phyloP scores from a whole-genome alignment of 2,797 vertebrate genomes.

The Sebastes matsubarae region DNA sequence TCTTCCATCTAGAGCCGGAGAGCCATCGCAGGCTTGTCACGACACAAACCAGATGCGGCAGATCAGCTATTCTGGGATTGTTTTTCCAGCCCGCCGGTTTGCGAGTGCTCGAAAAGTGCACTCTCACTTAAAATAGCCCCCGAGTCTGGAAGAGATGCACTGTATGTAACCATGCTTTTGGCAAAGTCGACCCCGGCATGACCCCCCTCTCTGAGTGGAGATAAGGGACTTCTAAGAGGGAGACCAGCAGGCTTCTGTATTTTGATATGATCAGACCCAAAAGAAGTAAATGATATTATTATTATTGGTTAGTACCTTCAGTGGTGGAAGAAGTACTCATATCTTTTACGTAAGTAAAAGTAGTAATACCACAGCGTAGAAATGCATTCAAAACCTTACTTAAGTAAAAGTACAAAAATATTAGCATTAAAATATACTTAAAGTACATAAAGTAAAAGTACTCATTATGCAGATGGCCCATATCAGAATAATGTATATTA shows the following conservation, averaged over 20 bases:
- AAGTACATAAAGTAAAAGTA: too few species aligned
- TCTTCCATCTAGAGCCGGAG: constrained; percentile 48
- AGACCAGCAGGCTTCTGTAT: constrained; percentile 1
- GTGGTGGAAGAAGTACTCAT: too few species aligned
- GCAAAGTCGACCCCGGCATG: constrained; percentile 26
- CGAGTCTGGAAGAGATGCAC: constrained; percentile 36
- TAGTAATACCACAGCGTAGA: too few species aligned
- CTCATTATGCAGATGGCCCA: too few species aligned
- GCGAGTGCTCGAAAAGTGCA: constrained; percentile 51
- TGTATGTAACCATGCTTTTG: constrained; percentile 42
- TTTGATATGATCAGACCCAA: neutral
- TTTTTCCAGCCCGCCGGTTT: constrained; percentile 66
- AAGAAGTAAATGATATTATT: neutral
- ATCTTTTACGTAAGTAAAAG: too few species aligned
- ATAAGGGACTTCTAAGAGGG: constrained; percentile 19
- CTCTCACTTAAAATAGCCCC: constrained; percentile 64
- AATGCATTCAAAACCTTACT: too few species aligned
- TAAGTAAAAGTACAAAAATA: too few species aligned
- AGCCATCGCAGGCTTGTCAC: constrained; percentile 66
- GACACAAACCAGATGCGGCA: constrained; percentile 77
- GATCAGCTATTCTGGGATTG: constrained; percentile 70
- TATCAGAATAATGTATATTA: too few species aligned
- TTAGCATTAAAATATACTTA: too few species aligned
- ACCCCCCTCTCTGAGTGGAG: constrained; percentile 18
- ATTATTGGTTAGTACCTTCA: neutral